phyloP scores from a whole-genome alignment of 1,140 invertebrate genomes.

The Euura lappo region DNA sequence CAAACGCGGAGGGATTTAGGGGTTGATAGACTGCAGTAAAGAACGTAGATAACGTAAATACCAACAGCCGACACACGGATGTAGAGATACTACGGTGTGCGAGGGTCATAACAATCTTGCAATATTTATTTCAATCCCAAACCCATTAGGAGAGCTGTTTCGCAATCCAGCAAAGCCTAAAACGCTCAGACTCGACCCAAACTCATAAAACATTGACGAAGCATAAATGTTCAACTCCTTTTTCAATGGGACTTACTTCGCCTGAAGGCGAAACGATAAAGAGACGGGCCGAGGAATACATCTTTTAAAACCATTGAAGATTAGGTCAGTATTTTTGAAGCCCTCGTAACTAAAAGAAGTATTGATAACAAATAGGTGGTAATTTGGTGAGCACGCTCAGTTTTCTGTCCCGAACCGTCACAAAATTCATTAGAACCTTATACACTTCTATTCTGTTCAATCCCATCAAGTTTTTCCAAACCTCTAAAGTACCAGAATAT shows the following conservation, averaged over 20 bases:
- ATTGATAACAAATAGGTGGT: too few species aligned
- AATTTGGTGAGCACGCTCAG: too few species aligned
- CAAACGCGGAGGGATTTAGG: neutral
- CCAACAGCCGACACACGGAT: slow-evolving; percentile 10
- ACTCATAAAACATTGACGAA: slow-evolving; percentile 19
- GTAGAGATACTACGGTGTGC: slow-evolving; percentile 10
- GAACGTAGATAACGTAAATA: slow-evolving; percentile 20
- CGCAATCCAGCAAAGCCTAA: slow-evolving; percentile 22
- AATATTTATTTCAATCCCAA: slow-evolving; percentile 34
- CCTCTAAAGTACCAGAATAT: too few species aligned
- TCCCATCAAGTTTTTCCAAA: too few species aligned
- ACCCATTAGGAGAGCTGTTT: slow-evolving; percentile 30
- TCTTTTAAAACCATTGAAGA: too few species aligned
- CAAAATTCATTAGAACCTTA: too few species aligned
- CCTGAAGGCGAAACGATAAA: too few species aligned
- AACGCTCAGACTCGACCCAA: slow-evolving; percentile 16
- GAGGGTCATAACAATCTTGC: slow-evolving; percentile 27
- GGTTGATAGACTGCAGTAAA: neutral
- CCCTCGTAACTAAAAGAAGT: too few species aligned
- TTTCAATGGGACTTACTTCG: slow-evolving; percentile 11
- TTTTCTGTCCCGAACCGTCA: too few species aligned
- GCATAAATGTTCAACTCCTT: slow-evolving; percentile 26
- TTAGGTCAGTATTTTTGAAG: too few species aligned
- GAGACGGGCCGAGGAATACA: too few species aligned
- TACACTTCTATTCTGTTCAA: too few species aligned